Evolutionary conservation across 2,113 vertebrate species (phyloP).

Genomic region (Chaetops frenatus): DNA sequence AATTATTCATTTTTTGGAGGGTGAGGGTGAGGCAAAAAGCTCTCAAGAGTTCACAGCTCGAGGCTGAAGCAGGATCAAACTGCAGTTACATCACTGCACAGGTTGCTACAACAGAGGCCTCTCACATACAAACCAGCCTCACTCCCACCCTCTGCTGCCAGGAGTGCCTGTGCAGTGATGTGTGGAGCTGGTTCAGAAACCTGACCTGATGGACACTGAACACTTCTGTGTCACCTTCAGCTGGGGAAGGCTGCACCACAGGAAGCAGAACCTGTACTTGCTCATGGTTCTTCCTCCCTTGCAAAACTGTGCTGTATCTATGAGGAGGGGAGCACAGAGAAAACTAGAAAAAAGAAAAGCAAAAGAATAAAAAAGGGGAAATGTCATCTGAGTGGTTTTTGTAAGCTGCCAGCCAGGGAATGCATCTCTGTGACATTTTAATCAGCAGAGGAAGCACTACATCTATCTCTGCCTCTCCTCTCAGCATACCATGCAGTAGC

Average conservation of each 20-base stretch:
- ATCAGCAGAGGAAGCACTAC: background rate
- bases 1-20: background rate
- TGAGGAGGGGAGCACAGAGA: background rate
- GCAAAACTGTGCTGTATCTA: background rate
- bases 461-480: background rate
- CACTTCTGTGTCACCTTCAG: too few relatives aligned
- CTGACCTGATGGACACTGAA: background rate
- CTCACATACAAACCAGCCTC: background rate
- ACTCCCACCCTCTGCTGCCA: rapidly evolving
- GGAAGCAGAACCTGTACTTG: background rate
- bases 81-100: too few relatives aligned
- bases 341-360: background rate
- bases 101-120: background rate
- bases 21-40: background rate
- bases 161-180: rapidly evolving
- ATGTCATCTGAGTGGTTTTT: background rate
- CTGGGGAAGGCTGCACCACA: background rate
- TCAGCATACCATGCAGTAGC: background rate
- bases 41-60: background rate
- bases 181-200: rapidly evolving
- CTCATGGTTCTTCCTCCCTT: background rate
- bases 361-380: background rate
- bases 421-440: background rate
- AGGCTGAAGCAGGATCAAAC: background rate
- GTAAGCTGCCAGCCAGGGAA: background rate